phyloP scores from a whole-genome alignment of 2,888 invertebrate genomes.

The Trisateles emortualis region DNA sequence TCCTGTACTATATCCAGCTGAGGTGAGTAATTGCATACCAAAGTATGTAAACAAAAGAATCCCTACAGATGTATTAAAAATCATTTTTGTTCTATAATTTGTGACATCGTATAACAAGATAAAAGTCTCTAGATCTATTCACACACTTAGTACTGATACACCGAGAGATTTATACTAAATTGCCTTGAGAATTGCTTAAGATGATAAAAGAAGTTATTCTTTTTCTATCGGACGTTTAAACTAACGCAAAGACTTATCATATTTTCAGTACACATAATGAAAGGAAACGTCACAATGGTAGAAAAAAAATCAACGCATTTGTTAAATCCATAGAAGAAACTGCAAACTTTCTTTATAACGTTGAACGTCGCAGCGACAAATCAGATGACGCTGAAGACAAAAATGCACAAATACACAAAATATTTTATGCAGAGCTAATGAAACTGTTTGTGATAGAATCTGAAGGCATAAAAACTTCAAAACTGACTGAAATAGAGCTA shows the following conservation, averaged over 20 bases:
- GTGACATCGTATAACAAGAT: no score
- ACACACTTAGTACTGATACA: no score
- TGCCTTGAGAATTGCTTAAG: no score
- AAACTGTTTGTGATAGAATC: slow-evolving; percentile 76
- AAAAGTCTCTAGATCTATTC: no score
- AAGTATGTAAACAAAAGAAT: no score
- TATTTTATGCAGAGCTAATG: slow-evolving; percentile 76
- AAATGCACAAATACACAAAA: slow-evolving; percentile 58
- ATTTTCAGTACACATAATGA: slow-evolving; percentile 63
- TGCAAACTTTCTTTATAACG: slow-evolving; percentile 19
- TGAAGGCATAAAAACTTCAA: slow-evolving; percentile 54
- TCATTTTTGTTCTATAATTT: no score
- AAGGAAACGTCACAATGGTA: slow-evolving; percentile 57
- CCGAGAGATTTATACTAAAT: no score
- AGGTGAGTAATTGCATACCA: no score
- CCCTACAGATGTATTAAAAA: no score
- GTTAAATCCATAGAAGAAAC: slow-evolving; percentile 24
- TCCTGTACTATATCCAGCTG: no score
- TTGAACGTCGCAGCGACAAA: slow-evolving; percentile 23
- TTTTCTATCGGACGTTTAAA: no score
- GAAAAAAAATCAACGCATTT: slow-evolving; percentile 32
- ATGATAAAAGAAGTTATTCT: no score
- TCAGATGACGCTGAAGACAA: slow-evolving; percentile 55
- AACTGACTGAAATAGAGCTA: slow-evolving; percentile 69
- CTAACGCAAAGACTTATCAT: background rate